phyloP scores from a whole-genome alignment of 2,888 invertebrate species.

The Ariolimax columbianus region DNA sequence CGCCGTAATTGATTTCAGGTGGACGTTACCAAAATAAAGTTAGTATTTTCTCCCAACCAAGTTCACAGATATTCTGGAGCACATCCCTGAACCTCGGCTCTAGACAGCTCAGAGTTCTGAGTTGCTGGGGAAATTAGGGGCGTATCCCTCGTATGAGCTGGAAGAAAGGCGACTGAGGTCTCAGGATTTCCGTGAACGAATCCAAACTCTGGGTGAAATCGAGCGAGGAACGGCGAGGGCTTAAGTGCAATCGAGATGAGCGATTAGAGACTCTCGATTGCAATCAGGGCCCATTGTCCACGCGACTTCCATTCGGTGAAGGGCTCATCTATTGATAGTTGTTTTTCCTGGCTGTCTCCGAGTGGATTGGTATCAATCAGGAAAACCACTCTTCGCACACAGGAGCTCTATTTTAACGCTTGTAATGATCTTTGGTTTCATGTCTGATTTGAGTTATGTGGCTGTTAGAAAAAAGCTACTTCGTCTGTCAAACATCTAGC shows the following conservation, averaged over 20 bases:
- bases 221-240: not conserved
- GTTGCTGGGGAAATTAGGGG: not conserved
- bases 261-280: slow-evolving; percentile 35
- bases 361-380: not conserved
- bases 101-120: too few species aligned
- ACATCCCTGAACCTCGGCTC: too few species aligned
- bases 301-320: slow-evolving; percentile 14
- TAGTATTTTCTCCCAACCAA: too few species aligned
- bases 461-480: too few species aligned
- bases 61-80: too few species aligned
- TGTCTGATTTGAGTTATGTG: too few species aligned
- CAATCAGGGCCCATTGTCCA: slow-evolving; percentile 43
- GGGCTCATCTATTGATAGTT: not conserved
- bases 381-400: slow-evolving; percentile 18
- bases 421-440: not conserved
- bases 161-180: not conserved
- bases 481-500: too few species aligned
- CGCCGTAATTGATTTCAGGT: too few species aligned
- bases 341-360: not conserved
- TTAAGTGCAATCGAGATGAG: slow-evolving; percentile 38
- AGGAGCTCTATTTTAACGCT: not conserved
- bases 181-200: not conserved
- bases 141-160: not conserved
- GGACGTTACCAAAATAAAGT: too few species aligned
- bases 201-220: not conserved